Evolutionary conservation across 1,140 invertebrate species (phyloP).

Genomic region (Drosophila subobscura): DNA sequence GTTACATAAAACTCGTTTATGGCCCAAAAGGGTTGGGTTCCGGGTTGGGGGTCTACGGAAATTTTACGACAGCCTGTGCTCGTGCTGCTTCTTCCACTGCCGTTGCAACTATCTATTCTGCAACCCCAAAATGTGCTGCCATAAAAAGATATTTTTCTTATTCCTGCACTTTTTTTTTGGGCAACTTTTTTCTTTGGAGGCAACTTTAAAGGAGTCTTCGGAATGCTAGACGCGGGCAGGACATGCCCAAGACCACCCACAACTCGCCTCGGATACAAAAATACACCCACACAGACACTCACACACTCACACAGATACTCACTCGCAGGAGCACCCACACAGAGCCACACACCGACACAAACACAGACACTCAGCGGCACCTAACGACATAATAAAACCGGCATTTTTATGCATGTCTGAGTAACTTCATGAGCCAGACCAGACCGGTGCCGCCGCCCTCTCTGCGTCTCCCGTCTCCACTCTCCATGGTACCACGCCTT

Average conservation of each 20-base stretch:
- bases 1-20: slow-evolving; percentile 72
- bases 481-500: slow-evolving; percentile 34
- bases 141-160: slow-evolving; percentile 46
- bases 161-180: slow-evolving; percentile 11
- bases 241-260: slow-evolving; percentile 24
- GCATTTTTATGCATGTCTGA: slow-evolving; percentile 82
- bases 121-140: slow-evolving; percentile 24
- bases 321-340: slow-evolving; percentile 17
- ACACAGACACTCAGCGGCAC: slow-evolving; percentile 42
- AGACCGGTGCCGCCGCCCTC: slow-evolving; percentile 30
- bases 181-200: slow-evolving; percentile 9
- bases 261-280: slow-evolving; percentile 30
- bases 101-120: slow-evolving; percentile 51
- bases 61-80: slow-evolving; percentile 23
- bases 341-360: slow-evolving; percentile 8
- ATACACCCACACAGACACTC: slow-evolving; percentile 21
- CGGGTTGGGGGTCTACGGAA: not conserved
- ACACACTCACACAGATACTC: slow-evolving; percentile 11
- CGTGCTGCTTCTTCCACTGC: not conserved
- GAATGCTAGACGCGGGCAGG: slow-evolving; percentile 31
- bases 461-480: not conserved
- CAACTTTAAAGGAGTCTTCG: slow-evolving; percentile 46
- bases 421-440: slow-evolving; percentile 78
- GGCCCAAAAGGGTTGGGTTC: slow-evolving; percentile 66
- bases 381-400: slow-evolving; percentile 81